Evolutionary conservation across 2,113 vertebrate species (phyloP).

Genomic region (Mungos mungo): DNA sequence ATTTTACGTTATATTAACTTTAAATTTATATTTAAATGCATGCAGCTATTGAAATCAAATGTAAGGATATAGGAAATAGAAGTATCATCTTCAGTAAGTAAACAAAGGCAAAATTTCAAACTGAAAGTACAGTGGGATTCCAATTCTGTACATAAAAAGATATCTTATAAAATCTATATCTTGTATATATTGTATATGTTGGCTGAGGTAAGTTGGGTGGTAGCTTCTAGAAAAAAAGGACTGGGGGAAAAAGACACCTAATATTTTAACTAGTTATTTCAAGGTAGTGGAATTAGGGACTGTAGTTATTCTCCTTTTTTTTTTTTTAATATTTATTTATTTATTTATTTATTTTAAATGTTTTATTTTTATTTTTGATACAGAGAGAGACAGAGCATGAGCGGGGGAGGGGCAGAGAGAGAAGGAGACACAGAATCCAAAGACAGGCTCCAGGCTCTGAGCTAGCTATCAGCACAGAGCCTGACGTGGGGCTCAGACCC

Average conservation of each 20-base stretch:
- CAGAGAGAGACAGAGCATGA: no score
- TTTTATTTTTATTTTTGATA: no score
- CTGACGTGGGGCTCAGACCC: no score
- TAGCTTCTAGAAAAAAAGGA: background rate
- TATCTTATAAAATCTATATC: background rate
- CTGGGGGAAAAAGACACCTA: background rate
- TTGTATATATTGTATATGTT: no score
- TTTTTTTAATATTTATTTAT: no score
- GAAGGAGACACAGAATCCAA: no score
- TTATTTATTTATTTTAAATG: no score
- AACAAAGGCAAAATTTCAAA: background rate
- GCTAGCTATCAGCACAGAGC: no score
- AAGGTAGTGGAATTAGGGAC: background rate
- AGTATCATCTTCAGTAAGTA: background rate
- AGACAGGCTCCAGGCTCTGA: no score
- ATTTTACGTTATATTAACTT: no score
- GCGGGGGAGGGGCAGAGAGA: no score
- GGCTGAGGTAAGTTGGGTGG: background rate
- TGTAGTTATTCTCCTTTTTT: no score
- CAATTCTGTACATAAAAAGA: constrained; percentile 9
- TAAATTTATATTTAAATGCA: background rate
- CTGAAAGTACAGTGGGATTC: background rate
- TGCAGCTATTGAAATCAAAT: background rate
- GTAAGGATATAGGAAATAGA: background rate
- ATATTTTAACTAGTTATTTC: background rate